Percentiles rank a stretch among this genome's conserved stretches.
These are phyloP conservation scores for Monomorium pharaonis DNA, from an alignment of 1,140 invertebrate species.

Conservation along the genomic window DNA sequence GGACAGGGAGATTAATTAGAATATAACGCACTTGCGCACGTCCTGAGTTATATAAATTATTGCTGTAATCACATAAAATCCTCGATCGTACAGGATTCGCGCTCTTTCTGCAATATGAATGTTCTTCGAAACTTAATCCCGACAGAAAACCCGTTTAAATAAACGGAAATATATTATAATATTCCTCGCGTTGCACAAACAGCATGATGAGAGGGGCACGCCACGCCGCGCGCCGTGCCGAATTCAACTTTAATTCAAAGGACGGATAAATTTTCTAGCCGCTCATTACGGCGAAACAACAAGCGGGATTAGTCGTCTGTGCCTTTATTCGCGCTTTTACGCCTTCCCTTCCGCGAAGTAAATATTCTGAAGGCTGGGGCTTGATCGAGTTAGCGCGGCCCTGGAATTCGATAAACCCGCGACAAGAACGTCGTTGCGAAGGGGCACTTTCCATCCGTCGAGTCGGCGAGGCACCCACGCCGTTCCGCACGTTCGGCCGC, in stretches of 20 bases:
- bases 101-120: not conserved
- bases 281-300: constrained; percentile 20
- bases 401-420: constrained; percentile 75
- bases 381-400: constrained; percentile 71
- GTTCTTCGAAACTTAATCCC: not conserved
- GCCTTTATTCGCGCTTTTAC: constrained; percentile 22
- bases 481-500: constrained; percentile 56
- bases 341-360: constrained; percentile 44
- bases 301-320: constrained; percentile 41
- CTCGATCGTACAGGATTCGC: not conserved
- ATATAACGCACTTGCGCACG: not conserved
- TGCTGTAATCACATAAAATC: not conserved
- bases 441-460: constrained; percentile 50
- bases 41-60: not conserved
- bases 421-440: constrained; percentile 56
- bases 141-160: not conserved
- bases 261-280: constrained; percentile 15
- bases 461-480: constrained; percentile 7
- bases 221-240: not conserved
- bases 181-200: not conserved
- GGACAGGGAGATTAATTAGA: constrained; percentile 27
- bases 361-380: constrained; percentile 68
- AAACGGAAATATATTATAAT: not conserved
- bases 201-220: not conserved
- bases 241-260: not conserved